These are phyloP conservation scores for Campoplex capitator DNA, from an alignment of 2,888 invertebrate species.

Conservation along the genomic window DNA sequence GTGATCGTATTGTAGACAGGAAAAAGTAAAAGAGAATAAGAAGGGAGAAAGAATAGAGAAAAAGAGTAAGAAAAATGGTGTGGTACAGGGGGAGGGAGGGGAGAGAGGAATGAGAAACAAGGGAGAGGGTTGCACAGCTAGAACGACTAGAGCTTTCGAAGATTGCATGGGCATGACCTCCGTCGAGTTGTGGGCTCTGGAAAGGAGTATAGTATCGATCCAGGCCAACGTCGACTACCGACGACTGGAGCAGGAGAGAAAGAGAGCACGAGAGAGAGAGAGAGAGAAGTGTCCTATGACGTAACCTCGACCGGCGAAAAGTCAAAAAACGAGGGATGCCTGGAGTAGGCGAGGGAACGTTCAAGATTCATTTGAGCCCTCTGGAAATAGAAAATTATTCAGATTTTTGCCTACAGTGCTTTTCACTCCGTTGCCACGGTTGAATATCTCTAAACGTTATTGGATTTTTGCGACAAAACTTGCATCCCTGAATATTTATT, in stretches of 20 bases:
- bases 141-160: slow-evolving; percentile 44
- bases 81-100: neutral
- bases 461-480: neutral
- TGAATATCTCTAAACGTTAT: neutral
- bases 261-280: too few species aligned
- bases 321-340: slow-evolving; percentile 42
- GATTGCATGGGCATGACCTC: slow-evolving; percentile 70
- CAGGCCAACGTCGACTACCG: slow-evolving; percentile 71
- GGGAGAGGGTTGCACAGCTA: slow-evolving; percentile 48
- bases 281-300: slow-evolving; percentile 57
- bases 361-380: slow-evolving; percentile 46
- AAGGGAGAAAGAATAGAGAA: neutral
- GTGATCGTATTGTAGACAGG: slow-evolving; percentile 1
- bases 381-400: slow-evolving; percentile 52
- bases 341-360: slow-evolving; percentile 38
- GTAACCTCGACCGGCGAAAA: slow-evolving; percentile 57
- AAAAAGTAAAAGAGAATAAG: neutral
- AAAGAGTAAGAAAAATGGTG: neutral
- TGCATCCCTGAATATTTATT: neutral
- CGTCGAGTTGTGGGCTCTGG: slow-evolving; percentile 61
- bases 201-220: slow-evolving; percentile 79
- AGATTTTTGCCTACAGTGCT: slow-evolving; percentile 38
- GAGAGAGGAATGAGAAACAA: neutral
- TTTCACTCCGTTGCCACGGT: neutral
- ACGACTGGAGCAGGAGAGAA: slow-evolving; percentile 68